Evolutionary conservation across 2,113 vertebrate species (phyloP).

Genomic region (Planiliza haematocheilus): DNA sequence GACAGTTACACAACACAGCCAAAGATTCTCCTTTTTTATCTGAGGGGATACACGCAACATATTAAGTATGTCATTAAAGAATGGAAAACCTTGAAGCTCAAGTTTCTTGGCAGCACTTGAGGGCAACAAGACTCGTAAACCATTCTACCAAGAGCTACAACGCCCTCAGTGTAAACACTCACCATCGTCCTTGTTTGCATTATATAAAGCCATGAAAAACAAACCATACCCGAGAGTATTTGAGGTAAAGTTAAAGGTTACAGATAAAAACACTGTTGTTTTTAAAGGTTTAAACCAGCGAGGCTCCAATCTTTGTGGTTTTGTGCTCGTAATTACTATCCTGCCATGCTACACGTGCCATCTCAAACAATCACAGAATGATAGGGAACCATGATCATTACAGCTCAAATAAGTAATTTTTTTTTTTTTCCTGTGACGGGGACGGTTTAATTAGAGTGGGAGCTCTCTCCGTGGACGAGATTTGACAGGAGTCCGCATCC

Average conservation of each 20-base stretch:
- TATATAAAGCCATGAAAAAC: neutral
- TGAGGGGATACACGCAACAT: no score
- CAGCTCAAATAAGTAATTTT: neutral
- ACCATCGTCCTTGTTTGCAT: neutral
- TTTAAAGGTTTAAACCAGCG: neutral
- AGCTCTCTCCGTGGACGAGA: constrained; percentile 7
- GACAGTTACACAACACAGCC: no score
- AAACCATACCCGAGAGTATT: neutral
- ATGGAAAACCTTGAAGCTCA: constrained; percentile 20
- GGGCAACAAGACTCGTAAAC: constrained; percentile 27
- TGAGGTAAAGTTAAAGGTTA: no score
- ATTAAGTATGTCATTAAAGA: constrained; percentile 41
- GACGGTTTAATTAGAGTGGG: constrained; percentile 15
- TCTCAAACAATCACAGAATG: constrained; percentile 20
- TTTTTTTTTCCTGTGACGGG: neutral
- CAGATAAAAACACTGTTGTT: neutral
- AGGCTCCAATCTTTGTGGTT: neutral
- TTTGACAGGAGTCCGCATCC: neutral
- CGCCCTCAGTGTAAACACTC: no score
- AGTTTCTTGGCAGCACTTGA: constrained; percentile 38
- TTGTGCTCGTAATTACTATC: neutral
- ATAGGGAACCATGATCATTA: constrained; percentile 5
- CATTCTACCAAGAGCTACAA: no score
- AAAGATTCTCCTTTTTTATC: no score
- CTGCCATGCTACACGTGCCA: neutral